Conservation (phyloP, 2,888 invertebrate species). For the Rutpela maculata region DNA sequence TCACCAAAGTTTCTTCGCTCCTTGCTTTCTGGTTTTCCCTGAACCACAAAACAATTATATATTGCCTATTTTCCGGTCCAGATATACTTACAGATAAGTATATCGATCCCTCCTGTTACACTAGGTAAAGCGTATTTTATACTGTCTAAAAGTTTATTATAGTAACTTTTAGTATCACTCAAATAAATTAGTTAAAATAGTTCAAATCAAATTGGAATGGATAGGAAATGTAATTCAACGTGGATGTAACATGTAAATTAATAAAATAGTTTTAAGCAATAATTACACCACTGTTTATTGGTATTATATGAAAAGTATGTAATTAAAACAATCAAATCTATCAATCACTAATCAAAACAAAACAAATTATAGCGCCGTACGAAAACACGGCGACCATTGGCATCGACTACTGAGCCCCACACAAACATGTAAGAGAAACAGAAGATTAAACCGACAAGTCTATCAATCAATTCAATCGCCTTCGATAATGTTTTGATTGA, state of each 20-base stretch:
- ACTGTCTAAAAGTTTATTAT: too few species aligned
- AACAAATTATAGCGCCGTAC: slow-evolving; percentile 60
- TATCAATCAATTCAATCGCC: slow-evolving; percentile 65
- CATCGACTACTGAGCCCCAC: slow-evolving; percentile 62
- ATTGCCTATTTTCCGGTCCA: too few species aligned
- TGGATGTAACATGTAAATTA: background rate
- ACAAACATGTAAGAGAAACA: slow-evolving; percentile 60
- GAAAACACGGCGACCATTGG: slow-evolving; percentile 57
- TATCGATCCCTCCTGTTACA: too few species aligned
- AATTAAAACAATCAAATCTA: slow-evolving; percentile 31
- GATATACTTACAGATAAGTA: too few species aligned
- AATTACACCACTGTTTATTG: background rate
- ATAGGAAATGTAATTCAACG: background rate
- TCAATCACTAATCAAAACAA: slow-evolving; percentile 58
- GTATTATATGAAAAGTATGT: background rate
- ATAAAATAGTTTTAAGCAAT: background rate
- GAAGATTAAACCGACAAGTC: slow-evolving; percentile 63
- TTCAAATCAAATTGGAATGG: background rate
- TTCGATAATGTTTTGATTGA: slow-evolving; percentile 51
- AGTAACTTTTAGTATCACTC: background rate
- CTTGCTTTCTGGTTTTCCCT: too few species aligned
- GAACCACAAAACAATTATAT: too few species aligned
- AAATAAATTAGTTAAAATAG: background rate
- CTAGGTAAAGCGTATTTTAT: too few species aligned
- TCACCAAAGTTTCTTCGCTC: too few species aligned